Conservation (phyloP, 2,797 vertebrate species). For the Clamator glandarius region DNA sequence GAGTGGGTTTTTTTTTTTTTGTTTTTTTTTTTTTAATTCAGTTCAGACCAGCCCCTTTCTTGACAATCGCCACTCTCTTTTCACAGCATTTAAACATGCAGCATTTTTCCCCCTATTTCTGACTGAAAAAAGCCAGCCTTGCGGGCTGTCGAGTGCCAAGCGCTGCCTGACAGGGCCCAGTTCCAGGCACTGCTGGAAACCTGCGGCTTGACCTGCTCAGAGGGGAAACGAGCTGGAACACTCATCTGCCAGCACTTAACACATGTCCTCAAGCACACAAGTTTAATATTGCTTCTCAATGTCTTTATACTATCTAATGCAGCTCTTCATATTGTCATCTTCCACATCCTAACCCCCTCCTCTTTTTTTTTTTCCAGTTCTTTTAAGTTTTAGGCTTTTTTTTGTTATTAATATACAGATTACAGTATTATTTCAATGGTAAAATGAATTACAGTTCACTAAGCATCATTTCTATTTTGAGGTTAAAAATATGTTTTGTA, state of each 20-base stretch:
- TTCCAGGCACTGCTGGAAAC: neutral
- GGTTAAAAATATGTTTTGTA: neutral
- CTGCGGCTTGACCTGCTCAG: neutral
- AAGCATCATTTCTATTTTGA: neutral
- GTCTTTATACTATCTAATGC: neutral
- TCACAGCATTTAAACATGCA: neutral
- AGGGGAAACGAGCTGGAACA: neutral
- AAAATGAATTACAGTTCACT: neutral
- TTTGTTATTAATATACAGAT: neutral
- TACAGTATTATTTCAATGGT: neutral
- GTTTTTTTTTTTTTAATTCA: neutral
- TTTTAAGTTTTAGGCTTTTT: neutral
- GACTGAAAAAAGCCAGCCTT: neutral
- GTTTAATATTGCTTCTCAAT: neutral
- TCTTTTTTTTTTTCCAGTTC: fast-evolving
- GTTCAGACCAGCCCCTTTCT: neutral
- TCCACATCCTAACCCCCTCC: neutral
- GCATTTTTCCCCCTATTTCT: neutral
- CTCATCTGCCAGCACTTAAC: neutral
- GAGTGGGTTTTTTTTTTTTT: no score
- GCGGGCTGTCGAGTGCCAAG: neutral
- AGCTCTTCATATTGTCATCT: neutral
- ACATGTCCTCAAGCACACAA: neutral
- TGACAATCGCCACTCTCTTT: neutral
- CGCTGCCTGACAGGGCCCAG: neutral